Conservation (phyloP, 2,113 vertebrate species). For the Hippocampus barbouri region DNA sequence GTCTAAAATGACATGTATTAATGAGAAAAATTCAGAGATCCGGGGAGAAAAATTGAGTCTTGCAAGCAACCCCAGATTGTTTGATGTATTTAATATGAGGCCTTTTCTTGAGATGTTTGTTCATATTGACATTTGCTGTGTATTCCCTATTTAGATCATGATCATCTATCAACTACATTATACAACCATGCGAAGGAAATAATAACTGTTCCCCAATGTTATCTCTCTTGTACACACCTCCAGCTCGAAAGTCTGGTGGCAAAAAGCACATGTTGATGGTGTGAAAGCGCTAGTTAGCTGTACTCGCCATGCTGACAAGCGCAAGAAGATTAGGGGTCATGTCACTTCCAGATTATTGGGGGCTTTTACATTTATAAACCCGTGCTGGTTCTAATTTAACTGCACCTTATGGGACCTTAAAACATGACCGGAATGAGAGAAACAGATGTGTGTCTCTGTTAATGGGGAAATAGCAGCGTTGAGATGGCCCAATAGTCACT, state of each 20-base stretch:
- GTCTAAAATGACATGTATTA: background rate
- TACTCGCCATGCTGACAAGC: slow-evolving; percentile 38
- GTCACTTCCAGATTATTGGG: slow-evolving; percentile 71
- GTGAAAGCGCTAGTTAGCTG: slow-evolving; percentile 38
- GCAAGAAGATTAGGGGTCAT: slow-evolving; percentile 67
- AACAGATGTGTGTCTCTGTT: slow-evolving; percentile 71
- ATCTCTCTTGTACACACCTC: slow-evolving; percentile 32
- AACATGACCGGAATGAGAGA: slow-evolving; percentile 62
- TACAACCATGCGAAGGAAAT: slow-evolving; percentile 20
- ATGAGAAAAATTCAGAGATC: background rate
- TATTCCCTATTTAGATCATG: background rate
- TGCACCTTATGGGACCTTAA: slow-evolving; percentile 73
- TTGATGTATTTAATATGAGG: background rate
- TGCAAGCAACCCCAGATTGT: background rate
- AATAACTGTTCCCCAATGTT: slow-evolving; percentile 32
- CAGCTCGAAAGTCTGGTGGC: slow-evolving; percentile 38
- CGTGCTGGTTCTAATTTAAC: slow-evolving; percentile 73
- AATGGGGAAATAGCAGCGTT: slow-evolving; percentile 53
- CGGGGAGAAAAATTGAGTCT: background rate
- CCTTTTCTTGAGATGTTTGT: background rate
- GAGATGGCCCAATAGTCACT: slow-evolving; percentile 33
- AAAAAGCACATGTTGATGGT: slow-evolving; percentile 47
- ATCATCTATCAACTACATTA: background rate
- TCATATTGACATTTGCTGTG: background rate
- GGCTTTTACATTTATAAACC: slow-evolving; percentile 76